Percentiles rank a stretch among this genome's conserved stretches.
phyloP scores from a whole-genome alignment of 2,797 vertebrate genomes.

The Chelonia mydas region DNA sequence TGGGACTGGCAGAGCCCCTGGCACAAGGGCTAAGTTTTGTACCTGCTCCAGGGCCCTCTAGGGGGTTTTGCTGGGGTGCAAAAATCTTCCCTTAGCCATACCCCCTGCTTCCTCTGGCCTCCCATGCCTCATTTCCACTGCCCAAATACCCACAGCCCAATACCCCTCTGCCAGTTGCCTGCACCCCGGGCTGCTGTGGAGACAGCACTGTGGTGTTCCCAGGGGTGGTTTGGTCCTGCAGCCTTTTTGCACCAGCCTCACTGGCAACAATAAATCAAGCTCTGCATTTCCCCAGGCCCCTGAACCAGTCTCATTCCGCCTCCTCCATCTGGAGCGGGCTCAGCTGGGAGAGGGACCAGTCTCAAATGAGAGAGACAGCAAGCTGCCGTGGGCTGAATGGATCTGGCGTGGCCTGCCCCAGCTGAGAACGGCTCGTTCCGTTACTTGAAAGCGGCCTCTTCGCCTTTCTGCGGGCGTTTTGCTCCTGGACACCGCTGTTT shows the following conservation, averaged over 20 bases:
- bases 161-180: neutral
- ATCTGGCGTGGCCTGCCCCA: neutral
- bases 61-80: neutral
- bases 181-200: neutral
- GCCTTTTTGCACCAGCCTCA: neutral
- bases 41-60: neutral
- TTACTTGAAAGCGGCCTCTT: neutral
- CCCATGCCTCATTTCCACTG: neutral
- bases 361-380: too few relatives aligned
- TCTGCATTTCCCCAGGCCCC: neutral
- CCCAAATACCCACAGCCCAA: neutral
- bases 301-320: neutral
- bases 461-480: neutral
- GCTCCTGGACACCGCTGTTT: neutral
- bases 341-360: neutral
- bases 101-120: rapidly evolving
- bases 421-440: neutral
- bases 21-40: neutral
- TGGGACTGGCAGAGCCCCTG: neutral
- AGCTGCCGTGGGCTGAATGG: neutral
- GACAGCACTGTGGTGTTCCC: neutral
- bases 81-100: neutral
- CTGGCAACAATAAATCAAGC: neutral
- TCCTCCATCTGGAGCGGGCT: neutral
- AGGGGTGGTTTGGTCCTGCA: neutral